These are phyloP conservation scores for Anorthoa munda DNA, from an alignment of 2,888 invertebrate genomes.

Conservation along the genomic window DNA sequence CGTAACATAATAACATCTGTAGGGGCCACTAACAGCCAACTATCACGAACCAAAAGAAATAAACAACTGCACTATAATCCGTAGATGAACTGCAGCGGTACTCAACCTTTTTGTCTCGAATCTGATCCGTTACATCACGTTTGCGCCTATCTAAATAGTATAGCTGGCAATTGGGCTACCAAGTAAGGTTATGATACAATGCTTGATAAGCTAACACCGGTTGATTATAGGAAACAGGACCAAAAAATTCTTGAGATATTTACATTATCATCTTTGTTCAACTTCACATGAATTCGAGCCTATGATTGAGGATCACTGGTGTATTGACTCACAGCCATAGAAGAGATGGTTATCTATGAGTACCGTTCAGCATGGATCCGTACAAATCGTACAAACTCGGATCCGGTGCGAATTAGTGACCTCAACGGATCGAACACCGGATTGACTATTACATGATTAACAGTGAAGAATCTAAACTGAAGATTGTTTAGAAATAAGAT, in stretches of 20 bases:
- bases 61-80: conserved; percentile 18
- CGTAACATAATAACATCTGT: conserved; percentile 38
- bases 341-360: conserved; percentile 46
- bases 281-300: neutral
- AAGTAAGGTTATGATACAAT: neutral
- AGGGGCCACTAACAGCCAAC: conserved; percentile 23
- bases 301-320: conserved; percentile 18
- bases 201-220: neutral
- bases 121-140: conserved; percentile 22
- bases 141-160: neutral
- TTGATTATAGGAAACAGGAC: neutral
- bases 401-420: conserved; percentile 52
- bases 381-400: conserved; percentile 41
- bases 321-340: conserved; percentile 28
- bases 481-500: conserved; percentile 13
- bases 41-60: conserved; percentile 33
- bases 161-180: neutral
- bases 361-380: conserved; percentile 47
- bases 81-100: conserved; percentile 27
- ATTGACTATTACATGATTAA: conserved; percentile 31
- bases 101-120: conserved; percentile 32
- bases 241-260: neutral
- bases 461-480: neutral
- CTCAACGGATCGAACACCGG: conserved; percentile 33
- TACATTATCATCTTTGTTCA: neutral